Evolutionary conservation across 2,888 invertebrate genomes (phyloP).

Genomic region (Watsonalla cultraria): DNA sequence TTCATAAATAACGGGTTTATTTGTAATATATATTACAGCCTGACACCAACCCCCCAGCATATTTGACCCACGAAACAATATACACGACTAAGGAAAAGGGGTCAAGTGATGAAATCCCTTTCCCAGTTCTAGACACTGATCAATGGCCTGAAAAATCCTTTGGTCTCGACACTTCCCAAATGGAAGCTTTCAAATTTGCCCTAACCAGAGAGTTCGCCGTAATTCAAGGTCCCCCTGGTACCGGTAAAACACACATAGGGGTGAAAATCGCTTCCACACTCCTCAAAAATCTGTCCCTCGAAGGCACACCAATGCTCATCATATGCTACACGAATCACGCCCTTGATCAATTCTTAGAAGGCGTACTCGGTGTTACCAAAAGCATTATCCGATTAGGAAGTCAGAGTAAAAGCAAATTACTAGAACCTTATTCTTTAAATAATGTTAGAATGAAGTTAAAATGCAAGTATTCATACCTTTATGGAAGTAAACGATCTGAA

Average conservation of each 20-base stretch:
- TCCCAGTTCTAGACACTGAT: constrained; percentile 46
- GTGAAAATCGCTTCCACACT: constrained; percentile 85
- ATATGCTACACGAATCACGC: constrained; percentile 93
- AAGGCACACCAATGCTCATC: constrained; percentile 83
- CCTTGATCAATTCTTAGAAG: constrained; percentile 90
- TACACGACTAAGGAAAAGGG: constrained; percentile 36
- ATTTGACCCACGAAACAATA: constrained; percentile 53
- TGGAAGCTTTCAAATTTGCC: constrained; percentile 82
- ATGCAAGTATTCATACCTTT: constrained; percentile 57
- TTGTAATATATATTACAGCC: constrained; percentile 52
- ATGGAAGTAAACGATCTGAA: constrained; percentile 46
- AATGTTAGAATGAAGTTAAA: constrained; percentile 51
- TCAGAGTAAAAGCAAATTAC: constrained; percentile 79
- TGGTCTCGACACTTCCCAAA: constrained; percentile 82
- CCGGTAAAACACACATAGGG: constrained; percentile 91
- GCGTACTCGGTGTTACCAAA: constrained; percentile 77
- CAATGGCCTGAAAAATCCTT: constrained; percentile 72
- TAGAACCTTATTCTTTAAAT: constrained; percentile 75
- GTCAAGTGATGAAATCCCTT: constrained; percentile 41
- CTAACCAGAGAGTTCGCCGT: constrained; percentile 85
- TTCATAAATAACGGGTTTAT: no score
- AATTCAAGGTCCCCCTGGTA: constrained; percentile 93
- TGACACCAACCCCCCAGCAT: constrained; percentile 49
- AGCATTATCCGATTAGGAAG: constrained; percentile 84
- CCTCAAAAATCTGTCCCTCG: constrained; percentile 78